Base-by-base conservation (phyloP, 2,888 invertebrate genomes). In the Nematopogon swammerdamellus region DNA sequence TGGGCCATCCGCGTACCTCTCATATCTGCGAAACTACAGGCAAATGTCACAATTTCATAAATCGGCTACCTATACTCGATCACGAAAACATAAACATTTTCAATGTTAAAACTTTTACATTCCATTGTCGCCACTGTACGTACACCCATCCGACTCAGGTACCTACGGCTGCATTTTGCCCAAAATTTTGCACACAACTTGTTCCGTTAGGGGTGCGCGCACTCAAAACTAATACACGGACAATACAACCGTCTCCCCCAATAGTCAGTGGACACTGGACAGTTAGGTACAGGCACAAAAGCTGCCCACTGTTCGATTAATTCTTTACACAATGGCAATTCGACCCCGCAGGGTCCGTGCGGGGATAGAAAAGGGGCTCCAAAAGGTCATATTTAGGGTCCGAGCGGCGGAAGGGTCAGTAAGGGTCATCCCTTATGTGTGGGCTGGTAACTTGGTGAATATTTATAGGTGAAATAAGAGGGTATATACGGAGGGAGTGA, bases 211-310 rank as follows among this genome's bases (percentile, higher is more conserved):
- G 25, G 25, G 25, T 25, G 25, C 4, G 6, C 11, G 14, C 72
- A 74, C 75, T 75, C 71, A 67, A 72, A 70, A 67, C 70, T 75
- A 76, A 76, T 76, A 67, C 59, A 64, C 61, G 65, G 67, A 79
- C 77, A 79, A 79, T 72, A 63, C 59, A 54, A 30, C 45, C 53
- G 57, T 58, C 57, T 59, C 60, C 49, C 49, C 57, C 58, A 58
- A 62, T 58, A 64, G 55, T 62, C 65, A 64, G 62, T 71, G 74
- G 72, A 68, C 72, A 70, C 67, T 63, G n/a, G n/a, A n/a, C n/a
- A n/a, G n/a, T n/a, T n/a, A n/a, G 70, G 62, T 65, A 57, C 57
- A 57, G 11, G 4, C n/a, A 76, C 74, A 77, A 77, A 66, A 30
- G n/a, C 60, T 68, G 57, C 60, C 58, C 66, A 74, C 77, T 61